These are phyloP conservation scores for Podilymbus podiceps DNA, from an alignment of 2,113 vertebrate species.

Conservation along the genomic window DNA sequence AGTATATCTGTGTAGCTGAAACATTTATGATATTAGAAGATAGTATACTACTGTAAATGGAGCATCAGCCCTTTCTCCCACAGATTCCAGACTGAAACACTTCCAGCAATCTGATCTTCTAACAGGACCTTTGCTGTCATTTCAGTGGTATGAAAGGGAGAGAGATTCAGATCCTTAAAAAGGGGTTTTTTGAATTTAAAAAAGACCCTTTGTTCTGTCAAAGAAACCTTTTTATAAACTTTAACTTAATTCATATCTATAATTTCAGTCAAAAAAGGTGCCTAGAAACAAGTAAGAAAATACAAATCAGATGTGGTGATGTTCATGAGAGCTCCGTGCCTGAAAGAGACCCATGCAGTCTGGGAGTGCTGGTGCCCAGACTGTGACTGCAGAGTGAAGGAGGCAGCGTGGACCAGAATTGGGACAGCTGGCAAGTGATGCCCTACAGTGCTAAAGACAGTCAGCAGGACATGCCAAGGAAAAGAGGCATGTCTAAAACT, in stretches of 20 bases:
- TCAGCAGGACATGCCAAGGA: neutral
- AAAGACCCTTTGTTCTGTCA: neutral
- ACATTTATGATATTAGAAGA: neutral
- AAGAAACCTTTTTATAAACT: neutral
- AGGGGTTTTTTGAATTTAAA: neutral
- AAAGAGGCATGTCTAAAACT: neutral
- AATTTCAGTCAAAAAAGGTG: neutral
- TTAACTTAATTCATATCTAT: neutral
- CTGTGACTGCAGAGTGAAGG: neutral
- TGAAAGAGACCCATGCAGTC: neutral
- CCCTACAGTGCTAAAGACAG: neutral
- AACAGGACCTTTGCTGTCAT: neutral
- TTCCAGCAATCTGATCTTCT: neutral
- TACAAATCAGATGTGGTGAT: neutral
- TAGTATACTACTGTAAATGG: neutral
- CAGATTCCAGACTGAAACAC: neutral
- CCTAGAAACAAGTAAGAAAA: neutral
- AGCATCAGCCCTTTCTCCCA: neutral
- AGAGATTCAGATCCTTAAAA: neutral
- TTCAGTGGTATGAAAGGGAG: neutral
- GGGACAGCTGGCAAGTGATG: neutral
- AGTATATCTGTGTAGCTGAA: neutral
- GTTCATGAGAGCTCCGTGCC: neutral
- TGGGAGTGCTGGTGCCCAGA: neutral
- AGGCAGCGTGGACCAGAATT: rapidly evolving